Percentiles rank a stretch among this genome's conserved stretches.
phyloP scores from a whole-genome alignment of 2,113 vertebrate genomes.

The Budorcas taxicolor region DNA sequence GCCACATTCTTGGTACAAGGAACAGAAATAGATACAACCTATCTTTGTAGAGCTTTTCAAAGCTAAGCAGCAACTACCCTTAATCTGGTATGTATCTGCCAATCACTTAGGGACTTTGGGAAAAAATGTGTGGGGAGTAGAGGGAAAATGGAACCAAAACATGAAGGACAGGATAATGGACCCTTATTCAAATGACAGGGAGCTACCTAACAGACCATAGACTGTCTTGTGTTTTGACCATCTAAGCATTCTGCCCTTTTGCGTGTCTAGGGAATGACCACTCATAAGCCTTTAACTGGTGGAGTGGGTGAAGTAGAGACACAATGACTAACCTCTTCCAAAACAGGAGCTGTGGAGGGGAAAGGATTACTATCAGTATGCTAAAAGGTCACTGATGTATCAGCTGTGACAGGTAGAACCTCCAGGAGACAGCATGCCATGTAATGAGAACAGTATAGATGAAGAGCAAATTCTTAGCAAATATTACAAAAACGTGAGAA shows the following conservation, averaged over 20 bases:
- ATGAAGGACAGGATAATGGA: background rate
- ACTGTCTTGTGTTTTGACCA: background rate
- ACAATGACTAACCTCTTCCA: background rate
- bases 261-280: background rate
- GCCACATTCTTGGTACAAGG: background rate
- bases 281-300: background rate
- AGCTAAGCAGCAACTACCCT: background rate
- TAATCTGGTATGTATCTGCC: background rate
- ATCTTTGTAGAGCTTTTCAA: background rate
- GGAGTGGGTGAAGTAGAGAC: background rate
- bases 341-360: background rate
- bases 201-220: background rate
- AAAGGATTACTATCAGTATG: background rate
- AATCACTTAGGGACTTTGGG: background rate
- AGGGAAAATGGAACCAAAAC: background rate
- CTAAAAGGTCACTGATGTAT: background rate
- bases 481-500: constrained; percentile 1
- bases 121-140: background rate
- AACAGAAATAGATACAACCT: background rate
- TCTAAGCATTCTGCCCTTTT: background rate
- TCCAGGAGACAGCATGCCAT: background rate
- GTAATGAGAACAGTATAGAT: background rate
- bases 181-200: background rate
- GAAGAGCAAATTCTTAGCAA: background rate
- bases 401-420: background rate